Conservation (phyloP, 2,888 invertebrate genomes). For the Cenopis cana region DNA sequence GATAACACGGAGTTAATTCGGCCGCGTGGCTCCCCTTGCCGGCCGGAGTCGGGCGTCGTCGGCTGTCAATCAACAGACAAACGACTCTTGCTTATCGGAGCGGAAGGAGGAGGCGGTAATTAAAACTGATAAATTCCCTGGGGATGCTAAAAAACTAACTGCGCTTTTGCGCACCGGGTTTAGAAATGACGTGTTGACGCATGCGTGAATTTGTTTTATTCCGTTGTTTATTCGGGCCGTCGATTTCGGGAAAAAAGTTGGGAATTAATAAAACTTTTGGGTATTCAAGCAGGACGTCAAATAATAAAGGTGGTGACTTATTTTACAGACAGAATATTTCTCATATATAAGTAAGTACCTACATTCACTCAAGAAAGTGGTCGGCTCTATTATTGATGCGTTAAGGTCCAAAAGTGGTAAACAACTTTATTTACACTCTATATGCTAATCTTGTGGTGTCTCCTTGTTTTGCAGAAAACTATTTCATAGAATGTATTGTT, state of each 20-base stretch:
- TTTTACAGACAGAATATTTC: too few species aligned
- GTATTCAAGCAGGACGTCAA: too few species aligned
- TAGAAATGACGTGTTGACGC: constrained; percentile 22
- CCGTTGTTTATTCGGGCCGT: neutral
- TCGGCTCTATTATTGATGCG: too few species aligned
- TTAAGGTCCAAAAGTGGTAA: too few species aligned
- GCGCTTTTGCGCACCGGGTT: constrained; percentile 29
- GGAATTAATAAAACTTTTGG: too few species aligned
- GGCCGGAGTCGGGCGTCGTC: constrained; percentile 35
- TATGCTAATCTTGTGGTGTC: too few species aligned
- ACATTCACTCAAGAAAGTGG: too few species aligned
- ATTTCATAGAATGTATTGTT: too few species aligned
- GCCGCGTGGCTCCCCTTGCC: constrained; percentile 73
- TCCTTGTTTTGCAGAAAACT: too few species aligned
- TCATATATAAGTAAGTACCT: too few species aligned
- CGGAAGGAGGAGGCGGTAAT: constrained; percentile 54
- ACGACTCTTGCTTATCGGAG: constrained; percentile 43
- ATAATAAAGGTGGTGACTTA: too few species aligned
- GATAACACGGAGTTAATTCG: constrained; percentile 81
- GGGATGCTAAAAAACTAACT: constrained; percentile 31
- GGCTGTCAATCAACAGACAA: constrained; percentile 63
- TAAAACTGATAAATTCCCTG: constrained; percentile 40
- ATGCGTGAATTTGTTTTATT: constrained; percentile 11
- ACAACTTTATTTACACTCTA: too few species aligned
- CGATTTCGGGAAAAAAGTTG: neutral